These are phyloP conservation scores for Apamea epomidion DNA, from an alignment of 2,888 invertebrate species.

Conservation along the genomic window DNA sequence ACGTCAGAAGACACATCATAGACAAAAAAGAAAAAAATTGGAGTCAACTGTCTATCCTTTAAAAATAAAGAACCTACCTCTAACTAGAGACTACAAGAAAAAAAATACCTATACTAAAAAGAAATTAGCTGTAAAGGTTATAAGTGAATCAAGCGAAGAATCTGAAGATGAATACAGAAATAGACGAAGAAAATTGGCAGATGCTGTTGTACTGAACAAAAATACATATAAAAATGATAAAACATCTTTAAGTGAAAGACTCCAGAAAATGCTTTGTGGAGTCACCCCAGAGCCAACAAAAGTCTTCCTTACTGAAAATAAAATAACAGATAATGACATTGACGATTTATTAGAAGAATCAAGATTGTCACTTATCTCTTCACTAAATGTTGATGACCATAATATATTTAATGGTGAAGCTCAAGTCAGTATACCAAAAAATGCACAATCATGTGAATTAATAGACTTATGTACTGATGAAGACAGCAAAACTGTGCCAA, in stretches of 20 bases:
- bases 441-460: conserved; percentile 65
- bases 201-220: conserved; percentile 88
- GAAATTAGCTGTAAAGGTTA: conserved; percentile 72
- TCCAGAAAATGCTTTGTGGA: conserved; percentile 83
- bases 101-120: conserved; percentile 75
- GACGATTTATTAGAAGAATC: conserved; percentile 43
- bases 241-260: conserved; percentile 82
- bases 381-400: conserved; percentile 55
- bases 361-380: conserved; percentile 60
- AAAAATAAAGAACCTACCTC: conserved; percentile 57
- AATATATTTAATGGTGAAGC: conserved; percentile 36
- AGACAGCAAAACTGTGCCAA: conserved; percentile 61
- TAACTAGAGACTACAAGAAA: conserved; percentile 73
- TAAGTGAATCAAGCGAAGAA: conserved; percentile 84
- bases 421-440: conserved; percentile 50
- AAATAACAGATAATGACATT: conserved; percentile 51
- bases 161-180: conserved; percentile 86
- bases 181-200: conserved; percentile 87
- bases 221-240: conserved; percentile 76
- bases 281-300: conserved; percentile 67
- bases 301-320: conserved; percentile 57
- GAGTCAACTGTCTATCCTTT: conserved; percentile 59
- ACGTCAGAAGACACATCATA: conserved; percentile 72
- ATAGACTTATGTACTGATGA: conserved; percentile 76
- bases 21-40: conserved; percentile 77